These are phyloP conservation scores for Bufotes viridis DNA, from an alignment of 2,797 vertebrate genomes.

Conservation along the genomic window DNA sequence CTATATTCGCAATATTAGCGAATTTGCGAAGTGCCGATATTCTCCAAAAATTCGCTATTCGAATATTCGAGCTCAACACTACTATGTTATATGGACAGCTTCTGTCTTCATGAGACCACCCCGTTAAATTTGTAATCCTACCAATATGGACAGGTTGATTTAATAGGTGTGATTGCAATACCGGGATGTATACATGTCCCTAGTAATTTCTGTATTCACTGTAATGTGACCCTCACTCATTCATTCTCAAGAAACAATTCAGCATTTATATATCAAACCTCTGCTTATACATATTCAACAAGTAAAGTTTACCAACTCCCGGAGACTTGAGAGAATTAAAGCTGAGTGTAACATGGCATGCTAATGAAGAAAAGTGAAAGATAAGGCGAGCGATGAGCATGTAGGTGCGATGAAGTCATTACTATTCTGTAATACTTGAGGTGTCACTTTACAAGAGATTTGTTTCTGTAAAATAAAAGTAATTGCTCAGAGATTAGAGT, in stretches of 20 bases:
- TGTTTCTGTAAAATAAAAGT: slow-evolving; percentile 40
- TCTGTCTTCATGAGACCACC: background rate
- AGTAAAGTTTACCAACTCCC: slow-evolving; percentile 22
- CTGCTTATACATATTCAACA: slow-evolving; percentile 38
- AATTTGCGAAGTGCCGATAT: too few species aligned
- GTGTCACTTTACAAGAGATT: slow-evolving; percentile 36
- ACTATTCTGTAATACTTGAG: slow-evolving; percentile 21
- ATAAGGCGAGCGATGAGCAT: background rate
- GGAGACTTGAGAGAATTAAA: slow-evolving; percentile 25
- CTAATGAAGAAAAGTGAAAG: slow-evolving; percentile 43
- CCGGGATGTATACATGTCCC: background rate
- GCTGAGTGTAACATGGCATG: slow-evolving; percentile 37
- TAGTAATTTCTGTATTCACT: background rate
- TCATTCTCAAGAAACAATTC: background rate
- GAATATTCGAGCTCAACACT: too few species aligned
- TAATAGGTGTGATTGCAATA: too few species aligned
- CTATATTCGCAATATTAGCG: too few species aligned
- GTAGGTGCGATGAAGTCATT: slow-evolving; percentile 23
- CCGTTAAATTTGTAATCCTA: too few species aligned
- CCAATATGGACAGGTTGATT: too few species aligned
- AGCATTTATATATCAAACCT: background rate
- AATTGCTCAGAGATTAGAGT: slow-evolving; percentile 14
- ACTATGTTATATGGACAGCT: too few species aligned
- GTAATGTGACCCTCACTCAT: background rate
- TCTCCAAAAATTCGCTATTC: too few species aligned